A percentile compares a stretch with the other conserved stretches of the same genome.
Conservation (phyloP, 2,113 vertebrate species). For the Symphodus melops region DNA sequence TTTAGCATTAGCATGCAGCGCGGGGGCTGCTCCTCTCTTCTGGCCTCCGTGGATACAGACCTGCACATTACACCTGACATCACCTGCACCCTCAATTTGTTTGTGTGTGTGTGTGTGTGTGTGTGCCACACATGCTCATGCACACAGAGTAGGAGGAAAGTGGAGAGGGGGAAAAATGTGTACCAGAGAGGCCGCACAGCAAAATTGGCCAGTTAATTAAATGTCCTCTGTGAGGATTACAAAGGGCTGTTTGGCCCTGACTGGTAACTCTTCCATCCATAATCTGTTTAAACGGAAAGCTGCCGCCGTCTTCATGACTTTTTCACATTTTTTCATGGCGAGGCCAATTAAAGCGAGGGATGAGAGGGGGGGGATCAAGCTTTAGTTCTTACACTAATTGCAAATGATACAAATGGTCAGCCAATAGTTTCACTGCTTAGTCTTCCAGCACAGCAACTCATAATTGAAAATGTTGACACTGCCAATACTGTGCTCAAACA, state of each 20-base stretch:
- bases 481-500: conserved; percentile 53
- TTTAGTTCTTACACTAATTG: conserved; percentile 73
- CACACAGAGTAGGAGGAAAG: conserved; percentile 13
- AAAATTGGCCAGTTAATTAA: conserved; percentile 77
- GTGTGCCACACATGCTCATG: background rate
- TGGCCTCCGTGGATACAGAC: conserved; percentile 7
- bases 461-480: conserved; percentile 62
- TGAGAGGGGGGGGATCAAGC: conserved; percentile 25
- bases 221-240: conserved; percentile 79
- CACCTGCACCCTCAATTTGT: background rate
- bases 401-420: conserved; percentile 73
- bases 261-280: conserved; percentile 73
- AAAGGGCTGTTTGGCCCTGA: conserved; percentile 71
- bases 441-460: conserved; percentile 52
- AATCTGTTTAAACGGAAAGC: conserved; percentile 76
- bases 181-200: conserved; percentile 17
- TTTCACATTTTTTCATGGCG: conserved; percentile 67
- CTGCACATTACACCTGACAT: conserved; percentile 31
- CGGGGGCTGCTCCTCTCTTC: conserved; percentile 38
- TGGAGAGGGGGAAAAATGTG: conserved; percentile 14
- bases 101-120: conserved; percentile 7
- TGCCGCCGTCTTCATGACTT: conserved; percentile 54
- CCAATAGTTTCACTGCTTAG: conserved; percentile 52
- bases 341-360: conserved; percentile 71
- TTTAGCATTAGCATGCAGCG: conserved; percentile 46